Conservation (phyloP, 2,113 vertebrate genomes). For the Malurus melanocephalus region DNA sequence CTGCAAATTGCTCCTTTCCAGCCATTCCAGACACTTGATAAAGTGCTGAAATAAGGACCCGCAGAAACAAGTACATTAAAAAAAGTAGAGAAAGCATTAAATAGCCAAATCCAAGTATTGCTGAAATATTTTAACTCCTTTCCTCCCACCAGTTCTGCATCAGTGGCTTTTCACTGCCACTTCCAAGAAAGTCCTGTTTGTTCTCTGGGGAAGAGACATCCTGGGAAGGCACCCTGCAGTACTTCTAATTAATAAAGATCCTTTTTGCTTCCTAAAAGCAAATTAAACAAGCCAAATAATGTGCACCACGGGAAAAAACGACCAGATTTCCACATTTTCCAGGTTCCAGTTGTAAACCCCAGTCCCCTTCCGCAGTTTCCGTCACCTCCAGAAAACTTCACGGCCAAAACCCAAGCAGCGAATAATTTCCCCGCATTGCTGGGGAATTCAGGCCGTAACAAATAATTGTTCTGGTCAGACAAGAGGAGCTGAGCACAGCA, state of each 20-base stretch:
- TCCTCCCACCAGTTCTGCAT: background rate
- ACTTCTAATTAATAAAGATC: background rate
- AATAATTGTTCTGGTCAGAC: accelerated
- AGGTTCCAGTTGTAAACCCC: background rate
- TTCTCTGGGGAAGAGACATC: background rate
- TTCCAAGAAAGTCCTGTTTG: background rate
- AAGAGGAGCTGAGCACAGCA: background rate
- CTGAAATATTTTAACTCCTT: background rate
- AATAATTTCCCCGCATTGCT: background rate
- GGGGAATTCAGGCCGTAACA: background rate
- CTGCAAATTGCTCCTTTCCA: background rate
- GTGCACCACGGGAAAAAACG: accelerated
- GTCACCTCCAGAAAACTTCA: background rate
- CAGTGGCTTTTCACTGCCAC: background rate
- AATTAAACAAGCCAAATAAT: background rate
- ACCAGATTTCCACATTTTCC: background rate
- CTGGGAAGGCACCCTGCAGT: background rate
- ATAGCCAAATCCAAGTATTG: background rate
- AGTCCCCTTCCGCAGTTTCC: background rate
- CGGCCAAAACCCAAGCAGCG: background rate
- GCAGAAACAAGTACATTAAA: background rate
- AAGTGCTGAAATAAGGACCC: background rate
- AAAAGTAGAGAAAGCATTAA: background rate
- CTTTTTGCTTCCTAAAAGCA: no score
- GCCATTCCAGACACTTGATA: background rate